Evolutionary conservation across 23 tunicate genomes (phyloP), one percentile per base, ranked within the genome.

Genomic region (Aplidium turbinatum): DNA sequence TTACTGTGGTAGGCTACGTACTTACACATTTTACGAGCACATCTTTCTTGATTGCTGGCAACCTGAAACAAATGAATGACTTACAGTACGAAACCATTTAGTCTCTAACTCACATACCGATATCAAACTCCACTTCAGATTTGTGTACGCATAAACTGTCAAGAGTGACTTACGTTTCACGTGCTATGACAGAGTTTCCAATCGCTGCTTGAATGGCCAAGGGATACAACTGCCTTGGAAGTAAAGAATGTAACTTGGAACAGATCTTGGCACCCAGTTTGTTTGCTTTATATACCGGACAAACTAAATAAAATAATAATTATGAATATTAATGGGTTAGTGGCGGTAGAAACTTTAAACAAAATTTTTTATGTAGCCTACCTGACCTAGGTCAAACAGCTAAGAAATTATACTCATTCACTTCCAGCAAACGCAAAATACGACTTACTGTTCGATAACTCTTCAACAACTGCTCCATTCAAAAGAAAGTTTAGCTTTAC

Each of bases 21-120:
- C 93, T 86, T 71, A 80, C 96, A 40, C 78, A 75, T 76, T 88
- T 88, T 7, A 78, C 87, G 9, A 76, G 31, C 33, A 88, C 87
- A 66, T 88, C 96, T 76, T 81, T 88, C 46, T 76, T 88, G 6
- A 67, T 22, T 1, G 91, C 78, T 22, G 63, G 33, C 57, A 70
- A 63, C 38, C 91, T 85, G 74, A 28, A 57, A 77, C 25, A 52
- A 65, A 34, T 54, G 23, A 60, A 60, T 11, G 50, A 42, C 11
- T 42, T 42, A 42, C 16, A 42, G 50, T 16, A 2, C 19, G 47
- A 31, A 2, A 57, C 6, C 2, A 57, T 33, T 20, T 51, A 9
- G 54, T 36, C 39, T 39, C n/a, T n/a, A n/a, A n/a, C n/a, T n/a
- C n/a, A n/a, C n/a, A n/a, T n/a, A n/a, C n/a, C n/a, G n/a, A n/a